These are phyloP conservation scores for Mimachlamys varia DNA, from an alignment of 2,888 invertebrate genomes.

Conservation along the genomic window DNA sequence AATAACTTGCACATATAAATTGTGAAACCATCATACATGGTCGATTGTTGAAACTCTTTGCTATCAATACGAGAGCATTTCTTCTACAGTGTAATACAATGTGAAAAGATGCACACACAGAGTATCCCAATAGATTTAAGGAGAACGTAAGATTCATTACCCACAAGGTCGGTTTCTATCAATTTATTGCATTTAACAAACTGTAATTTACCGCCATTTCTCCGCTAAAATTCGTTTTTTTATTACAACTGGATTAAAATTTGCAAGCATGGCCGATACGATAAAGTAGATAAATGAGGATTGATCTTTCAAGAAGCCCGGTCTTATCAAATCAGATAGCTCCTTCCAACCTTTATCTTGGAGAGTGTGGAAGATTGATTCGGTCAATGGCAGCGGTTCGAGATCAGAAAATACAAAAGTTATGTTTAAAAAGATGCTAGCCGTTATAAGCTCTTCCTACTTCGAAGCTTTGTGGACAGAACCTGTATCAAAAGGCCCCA, in stretches of 20 bases:
- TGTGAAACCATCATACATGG: too few species aligned
- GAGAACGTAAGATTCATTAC: background rate
- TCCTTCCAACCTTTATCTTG: background rate
- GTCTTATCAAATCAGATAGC: background rate
- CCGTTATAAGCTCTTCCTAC: too few species aligned
- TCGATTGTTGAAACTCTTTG: background rate
- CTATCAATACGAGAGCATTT: background rate
- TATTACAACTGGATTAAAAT: conserved; percentile 14
- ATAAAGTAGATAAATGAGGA: conserved; percentile 7
- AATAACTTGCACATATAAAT: too few species aligned
- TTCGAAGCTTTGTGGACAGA: too few species aligned
- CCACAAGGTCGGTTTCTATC: background rate
- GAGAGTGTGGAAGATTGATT: background rate
- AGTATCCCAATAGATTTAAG: background rate
- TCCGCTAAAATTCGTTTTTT: background rate
- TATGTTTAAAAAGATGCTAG: too few species aligned
- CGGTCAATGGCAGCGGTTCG: background rate
- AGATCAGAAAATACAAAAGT: too few species aligned
- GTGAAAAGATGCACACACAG: conserved; percentile 22
- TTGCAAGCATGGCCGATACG: background rate
- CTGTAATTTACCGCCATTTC: background rate
- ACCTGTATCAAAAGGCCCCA: too few species aligned
- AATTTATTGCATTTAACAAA: background rate
- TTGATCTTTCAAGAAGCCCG: background rate
- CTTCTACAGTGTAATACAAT: background rate